Evolutionary conservation across 2,797 vertebrate species (phyloP), one percentile per base, ranked within the genome.

Genomic region (Iguana delicatissima): DNA sequence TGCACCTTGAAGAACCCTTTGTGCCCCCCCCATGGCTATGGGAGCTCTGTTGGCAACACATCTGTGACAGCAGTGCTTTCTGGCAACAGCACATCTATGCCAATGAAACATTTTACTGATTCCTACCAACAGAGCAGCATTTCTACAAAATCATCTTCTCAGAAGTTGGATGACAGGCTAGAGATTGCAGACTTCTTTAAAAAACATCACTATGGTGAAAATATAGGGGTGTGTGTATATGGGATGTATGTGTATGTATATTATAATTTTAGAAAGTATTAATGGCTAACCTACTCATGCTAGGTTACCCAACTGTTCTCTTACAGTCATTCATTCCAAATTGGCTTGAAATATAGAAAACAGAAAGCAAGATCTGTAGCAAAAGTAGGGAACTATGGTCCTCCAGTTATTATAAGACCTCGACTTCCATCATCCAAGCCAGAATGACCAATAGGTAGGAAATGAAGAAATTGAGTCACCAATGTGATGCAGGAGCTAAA

Each of bases 141-240:
- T 80, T 80, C 46, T 29, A 46, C 12, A 80, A 29, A 80, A 32
- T 12, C 26, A 26, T 35, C 74, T 76, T 76, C 20, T 38, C 22
- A 76, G 74, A 76, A 42, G 35, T 38, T 76, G n/a, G 52, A 64
- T 64, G 38, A 42, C 35, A 76, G 20, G n/a, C n/a, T 38, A 64
- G 62, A 35, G 12, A 73, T 14, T 73, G 72, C 32, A 93, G 89
- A 82, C 93, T 93, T 91, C 22, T 64, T 64, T 64, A 3, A 62
- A 64, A 64, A 64, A 64, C 22, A 64, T 64, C 20, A 64, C 62
- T 64, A n/a, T 64, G 24, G 62, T 64, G 20, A 64, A 64, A 20
- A 62, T 46, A 46, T 46, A 46, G 42, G 42, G 2, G 42, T 46
- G 42, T 46, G 42, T 46, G 42, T 46, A 4, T 42, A 42, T 42